A percentile compares a stretch with the other conserved stretches of the same genome.
phyloP scores from a whole-genome alignment of 2,888 invertebrate genomes.

The Epinotia ramella region DNA sequence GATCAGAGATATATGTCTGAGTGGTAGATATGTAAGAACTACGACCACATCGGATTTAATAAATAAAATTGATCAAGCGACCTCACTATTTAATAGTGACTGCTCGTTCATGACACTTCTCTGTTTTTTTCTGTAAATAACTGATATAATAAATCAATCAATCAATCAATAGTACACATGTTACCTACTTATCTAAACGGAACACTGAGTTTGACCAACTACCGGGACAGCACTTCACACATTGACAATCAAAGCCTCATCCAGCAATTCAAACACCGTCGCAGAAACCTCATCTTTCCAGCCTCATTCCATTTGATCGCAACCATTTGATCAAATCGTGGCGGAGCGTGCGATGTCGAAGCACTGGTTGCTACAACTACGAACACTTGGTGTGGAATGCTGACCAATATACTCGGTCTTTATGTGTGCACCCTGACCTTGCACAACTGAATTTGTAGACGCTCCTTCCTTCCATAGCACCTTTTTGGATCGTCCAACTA shows the following conservation, averaged over 20 bases:
- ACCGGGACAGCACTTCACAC: neutral
- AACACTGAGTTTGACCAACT: too few relatives aligned
- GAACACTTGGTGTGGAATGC: constrained; percentile 82
- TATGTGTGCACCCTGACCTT: constrained; percentile 79
- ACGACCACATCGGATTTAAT: too few relatives aligned
- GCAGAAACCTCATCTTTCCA: neutral
- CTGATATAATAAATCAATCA: too few relatives aligned
- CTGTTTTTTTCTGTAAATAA: neutral
- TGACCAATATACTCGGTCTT: constrained; percentile 65
- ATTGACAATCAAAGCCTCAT: neutral
- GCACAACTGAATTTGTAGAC: constrained; percentile 77
- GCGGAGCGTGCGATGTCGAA: constrained; percentile 75
- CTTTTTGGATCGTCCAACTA: constrained; percentile 85
- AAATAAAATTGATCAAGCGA: too few relatives aligned
- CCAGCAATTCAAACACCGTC: neutral
- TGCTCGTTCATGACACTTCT: neutral
- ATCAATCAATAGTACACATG: too few relatives aligned
- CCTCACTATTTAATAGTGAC: too few relatives aligned
- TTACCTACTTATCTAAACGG: too few relatives aligned
- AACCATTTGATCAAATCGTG: constrained; percentile 61
- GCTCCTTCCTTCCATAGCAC: constrained; percentile 84
- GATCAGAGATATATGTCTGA: too few relatives aligned
- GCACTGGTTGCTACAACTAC: constrained; percentile 74
- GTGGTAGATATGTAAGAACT: too few relatives aligned
- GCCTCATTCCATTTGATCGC: constrained; percentile 48